Evolutionary conservation across 2,797 vertebrate genomes (phyloP), one percentile per base, ranked within the genome.

Genomic region (Falco concolor): DNA sequence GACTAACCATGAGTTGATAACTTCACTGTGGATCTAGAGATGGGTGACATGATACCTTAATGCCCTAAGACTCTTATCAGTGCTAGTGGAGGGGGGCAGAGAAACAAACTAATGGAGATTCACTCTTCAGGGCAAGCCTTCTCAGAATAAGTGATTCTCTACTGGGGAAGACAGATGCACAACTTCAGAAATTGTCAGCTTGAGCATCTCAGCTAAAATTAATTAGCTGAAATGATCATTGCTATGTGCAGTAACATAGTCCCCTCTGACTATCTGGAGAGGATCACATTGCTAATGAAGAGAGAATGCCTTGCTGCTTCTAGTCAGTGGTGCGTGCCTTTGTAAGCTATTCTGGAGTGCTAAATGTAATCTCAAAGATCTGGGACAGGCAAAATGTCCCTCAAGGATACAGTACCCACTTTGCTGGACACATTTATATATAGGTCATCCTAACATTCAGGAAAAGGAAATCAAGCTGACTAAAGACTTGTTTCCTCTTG

Each of bases 191-290:
- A 91, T 40, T 82, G 70, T 91, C 45, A 67, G 67, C 40, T 86
- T 38, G 74, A 91, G 52, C 30, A 56, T 79, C 79, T 88, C 23
- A 13, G 74, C 59, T 74, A 57, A 95, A 95, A 96, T 96, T 90
- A 97, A 96, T 95, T 95, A 95, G 89, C 79, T 78, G 49, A 77
- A 95, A 90, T 76, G 70, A 90, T 96, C 77, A 68, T 36, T 76
- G 80, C 83, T 36, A 0, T 67, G 57, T 95, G 89, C 36, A 42
- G 65, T 86, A 18, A 7, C 16, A 6, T 38, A 60, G 53, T 90
- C 89, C 70, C 94, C 32, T 63, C 87, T 79, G 95, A 95, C n/a
- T 78, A 2, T 76, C 59, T 11, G 65, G 40, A 87, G 87, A 93
- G 63, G 67, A 90, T 86, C 85, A 11, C n/a, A 3, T 19, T 54